These are phyloP conservation scores for Ciconia maguari DNA, from an alignment of 2,113 vertebrate genomes.

Conservation along the genomic window DNA sequence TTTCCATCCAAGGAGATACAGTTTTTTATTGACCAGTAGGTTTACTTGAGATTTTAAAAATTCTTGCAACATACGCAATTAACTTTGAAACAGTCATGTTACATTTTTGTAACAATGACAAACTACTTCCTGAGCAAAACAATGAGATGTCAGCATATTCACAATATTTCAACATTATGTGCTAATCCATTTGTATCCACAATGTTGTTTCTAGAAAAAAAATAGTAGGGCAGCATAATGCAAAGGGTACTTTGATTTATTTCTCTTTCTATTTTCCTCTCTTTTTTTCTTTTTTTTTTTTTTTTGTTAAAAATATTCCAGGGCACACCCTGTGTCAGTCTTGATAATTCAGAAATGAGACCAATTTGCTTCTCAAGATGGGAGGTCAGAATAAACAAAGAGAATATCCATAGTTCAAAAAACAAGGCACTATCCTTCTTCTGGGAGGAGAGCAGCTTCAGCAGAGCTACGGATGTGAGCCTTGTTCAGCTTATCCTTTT, in stretches of 20 bases:
- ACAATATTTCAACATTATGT: conserved; percentile 42
- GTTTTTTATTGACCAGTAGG: not conserved
- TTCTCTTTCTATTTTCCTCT: not conserved
- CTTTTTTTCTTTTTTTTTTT: too few relatives aligned
- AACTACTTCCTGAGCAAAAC: conserved; percentile 60
- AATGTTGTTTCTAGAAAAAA: conserved; percentile 14
- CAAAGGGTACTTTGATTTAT: not conserved
- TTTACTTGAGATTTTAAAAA: not conserved
- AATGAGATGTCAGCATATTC: conserved; percentile 61
- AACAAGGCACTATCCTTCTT: not conserved
- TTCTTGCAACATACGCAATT: conserved; percentile 14
- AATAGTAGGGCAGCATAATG: not conserved
- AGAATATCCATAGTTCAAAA: not conserved
- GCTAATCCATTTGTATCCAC: conserved; percentile 37
- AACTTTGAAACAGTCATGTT: conserved; percentile 5
- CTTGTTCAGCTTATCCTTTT: not conserved
- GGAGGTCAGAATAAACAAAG: not conserved
- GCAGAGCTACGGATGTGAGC: not conserved
- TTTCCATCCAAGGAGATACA: not conserved
- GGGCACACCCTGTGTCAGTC: not conserved
- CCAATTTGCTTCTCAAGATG: not conserved
- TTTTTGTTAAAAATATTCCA: not conserved
- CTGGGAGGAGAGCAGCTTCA: not conserved
- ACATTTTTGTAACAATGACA: conserved; percentile 24
- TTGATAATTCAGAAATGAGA: not conserved